Base-by-base conservation (phyloP, 1,140 invertebrate genomes). In the Drosophila teissieri region DNA sequence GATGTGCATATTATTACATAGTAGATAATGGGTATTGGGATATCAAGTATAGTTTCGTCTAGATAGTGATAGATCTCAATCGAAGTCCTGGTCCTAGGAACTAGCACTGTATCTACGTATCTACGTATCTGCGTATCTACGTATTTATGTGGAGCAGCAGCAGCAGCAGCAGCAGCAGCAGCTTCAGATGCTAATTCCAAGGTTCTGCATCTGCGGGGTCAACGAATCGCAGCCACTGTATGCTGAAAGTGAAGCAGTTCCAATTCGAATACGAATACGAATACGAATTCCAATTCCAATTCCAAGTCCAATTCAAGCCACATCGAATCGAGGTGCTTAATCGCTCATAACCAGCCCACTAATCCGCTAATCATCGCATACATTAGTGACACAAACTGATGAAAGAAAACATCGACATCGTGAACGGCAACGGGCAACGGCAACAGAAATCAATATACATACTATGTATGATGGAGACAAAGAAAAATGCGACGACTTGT, bases 151-250 rank as follows among this genome's bases (percentile, higher is more conserved):
- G 55, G 78, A 80, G 78, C 69, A 52, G 78, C 46, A 37, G 12
- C 46, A 37, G 12, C 31, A 31, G 31, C 27, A 31, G 27, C 27
- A 80, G 78, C 62, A 52, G 78, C 46, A 39, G 4, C 46, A 36
- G n/a, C 27, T 46, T 57, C 76, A 69, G 60, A 88, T 88, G 83
- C 60, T 73, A 88, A 88, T 88, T 88, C 64, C 83, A 88, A 88
- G 83, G 83, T 83, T 88, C 83, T 88, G 83, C 84, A 89, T 79
- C 61, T 55, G 27, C 78, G 86, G 80, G 83, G 83, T 88, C 83
- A 88, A 88, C 80, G 83, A 70, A 78, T 83, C 84, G 78, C 62
- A 44, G 55, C 40, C 57, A 36, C 56, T 44, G 46, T 37, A 36
- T 27, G 40, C 69, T 53, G 46, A 51, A 40, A 31, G 34, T 51